These are phyloP conservation scores for Philotrypesis tridentata DNA, from an alignment of 1,140 invertebrate species.

Conservation along the genomic window DNA sequence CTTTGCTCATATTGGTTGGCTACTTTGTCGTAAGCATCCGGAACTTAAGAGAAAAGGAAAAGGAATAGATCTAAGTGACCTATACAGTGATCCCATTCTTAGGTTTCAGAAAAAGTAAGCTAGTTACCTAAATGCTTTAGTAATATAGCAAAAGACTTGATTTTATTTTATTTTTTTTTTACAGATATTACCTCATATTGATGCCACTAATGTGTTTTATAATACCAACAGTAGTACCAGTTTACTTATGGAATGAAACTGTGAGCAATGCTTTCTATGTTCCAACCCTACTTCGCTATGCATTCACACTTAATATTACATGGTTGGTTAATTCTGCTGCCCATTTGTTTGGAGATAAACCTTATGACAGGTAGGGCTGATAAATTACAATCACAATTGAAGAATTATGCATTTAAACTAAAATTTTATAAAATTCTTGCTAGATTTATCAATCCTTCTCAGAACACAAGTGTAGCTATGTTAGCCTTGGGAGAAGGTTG, in stretches of 20 bases:
- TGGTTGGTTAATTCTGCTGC: slow-evolving; percentile 98
- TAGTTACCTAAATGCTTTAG: neutral
- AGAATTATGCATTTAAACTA: neutral
- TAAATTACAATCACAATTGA: neutral
- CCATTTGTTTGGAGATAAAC: slow-evolving; percentile 92
- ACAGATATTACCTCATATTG: slow-evolving; percentile 88
- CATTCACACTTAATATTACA: slow-evolving; percentile 90
- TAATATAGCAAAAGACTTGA: neutral
- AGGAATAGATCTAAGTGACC: slow-evolving; percentile 88
- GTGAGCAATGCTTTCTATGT: slow-evolving; percentile 88
- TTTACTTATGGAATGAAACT: slow-evolving; percentile 89
- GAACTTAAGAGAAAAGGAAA: slow-evolving; percentile 91
- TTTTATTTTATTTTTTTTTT: slow-evolving; percentile 47
- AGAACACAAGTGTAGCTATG: slow-evolving; percentile 82
- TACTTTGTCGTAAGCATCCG: slow-evolving; percentile 92
- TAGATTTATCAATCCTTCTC: slow-evolving; percentile 83
- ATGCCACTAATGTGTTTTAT: slow-evolving; percentile 91
- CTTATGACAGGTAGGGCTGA: slow-evolving; percentile 88
- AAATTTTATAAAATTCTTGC: neutral
- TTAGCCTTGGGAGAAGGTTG: slow-evolving; percentile 89
- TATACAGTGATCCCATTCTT: slow-evolving; percentile 89
- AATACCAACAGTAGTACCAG: slow-evolving; percentile 88
- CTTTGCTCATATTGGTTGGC: slow-evolving; percentile 96
- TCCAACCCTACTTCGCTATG: slow-evolving; percentile 88
- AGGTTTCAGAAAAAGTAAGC: slow-evolving; percentile 90